Base-by-base conservation (phyloP, 2,113 vertebrate species). In the Malurus melanocephalus region DNA sequence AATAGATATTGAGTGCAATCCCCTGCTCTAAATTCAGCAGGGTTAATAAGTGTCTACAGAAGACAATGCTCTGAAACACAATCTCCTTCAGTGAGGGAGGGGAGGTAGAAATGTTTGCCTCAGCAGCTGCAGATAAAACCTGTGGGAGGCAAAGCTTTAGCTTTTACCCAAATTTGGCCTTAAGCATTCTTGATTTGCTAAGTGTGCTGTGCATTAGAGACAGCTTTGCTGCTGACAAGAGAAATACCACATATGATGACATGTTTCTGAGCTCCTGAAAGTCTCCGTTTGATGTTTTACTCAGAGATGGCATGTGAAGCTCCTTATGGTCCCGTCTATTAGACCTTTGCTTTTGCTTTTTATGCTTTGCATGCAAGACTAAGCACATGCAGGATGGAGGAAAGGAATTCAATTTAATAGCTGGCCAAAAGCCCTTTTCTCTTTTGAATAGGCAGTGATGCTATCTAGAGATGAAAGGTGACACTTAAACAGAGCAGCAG, bases 1-100 rank as follows among this genome's bases (percentile, higher is more conserved):
- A 97, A 98, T 98, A 98, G 96, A 96, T 98, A 97, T 97, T 89
- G 97, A 98, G 96, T 96, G 93, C 95, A 97, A 96, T 95, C 93
- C 94, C 93, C 92, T 94, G 95, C 97, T 96, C 94, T 96, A 94
- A 97, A 96, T 86, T 97, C 97, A 96, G 89, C 95, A 78, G 89
- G 96, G 96, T 97, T 98, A 98, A 98, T 97, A 96, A 98, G 97
- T 96, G 96, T 96, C 97, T 97, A 87, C 95, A 90, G 91, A 88
- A 92, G 96, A 96, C 96, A 95, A 90, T 91, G 48, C 78, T 57
- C 77, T 96, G 96, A 95, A 96, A 94, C 72, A 74, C 88, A 91
- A 89, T 92, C 93, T 92, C 77, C 80, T 89, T 88, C 93, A 94
- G 77, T 88, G 91, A 96, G 80, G 89, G 90, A 62, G 16, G 62